Base-by-base conservation (phyloP, 35 echinoderm and acorn worm genomes). In the Lytechinus variegatus region DNA sequence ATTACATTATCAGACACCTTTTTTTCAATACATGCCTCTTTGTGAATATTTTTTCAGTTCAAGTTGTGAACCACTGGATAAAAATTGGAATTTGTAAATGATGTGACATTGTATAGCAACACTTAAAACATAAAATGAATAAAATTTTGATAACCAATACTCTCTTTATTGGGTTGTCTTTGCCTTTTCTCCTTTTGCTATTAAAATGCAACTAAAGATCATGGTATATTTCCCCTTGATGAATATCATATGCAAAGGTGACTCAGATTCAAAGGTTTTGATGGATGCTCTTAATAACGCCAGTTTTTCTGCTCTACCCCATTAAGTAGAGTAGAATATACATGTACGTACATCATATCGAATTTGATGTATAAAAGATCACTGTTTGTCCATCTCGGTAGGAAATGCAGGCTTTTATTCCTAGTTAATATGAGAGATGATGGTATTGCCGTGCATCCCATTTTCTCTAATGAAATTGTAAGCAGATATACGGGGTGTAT, bases 391-490 rank as follows among this genome's bases (percentile, higher is more conserved):
- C 66, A 79, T 79, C 66, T 24, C 19, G 66, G 66, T 16, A 79
- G 66, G 66, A 79, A 79, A 79, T 79, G 4, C n/a, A 4, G 66
- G 8, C 66, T 79, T 24, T 16, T 79, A 27, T 79, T 60, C 57
- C 16, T 9, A 60, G 4, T 60, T 71, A 71, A 79, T 16, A 79
- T 14, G 66, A 7, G 66, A 9, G 66, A 79, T 79, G 66, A 79
- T 79, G 66, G 66, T 4, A 24, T 21, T 79, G 66, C 66, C 4
- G 8, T 79, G 66, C 66, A 79, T 79, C 66, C 66, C 66, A 79
- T 79, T 79, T 79, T 24, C 66, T 79, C 66, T 79, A 79, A 79
- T 79, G 66, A 79, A 79, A 79, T 79, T 79, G 66, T 19, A 79
- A 79, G 66, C 12, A 24, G 66, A 79, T 79, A 16, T 79, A 19